Conservation (phyloP, 2,888 invertebrate species). For the Polydrusus pterygomalis region DNA sequence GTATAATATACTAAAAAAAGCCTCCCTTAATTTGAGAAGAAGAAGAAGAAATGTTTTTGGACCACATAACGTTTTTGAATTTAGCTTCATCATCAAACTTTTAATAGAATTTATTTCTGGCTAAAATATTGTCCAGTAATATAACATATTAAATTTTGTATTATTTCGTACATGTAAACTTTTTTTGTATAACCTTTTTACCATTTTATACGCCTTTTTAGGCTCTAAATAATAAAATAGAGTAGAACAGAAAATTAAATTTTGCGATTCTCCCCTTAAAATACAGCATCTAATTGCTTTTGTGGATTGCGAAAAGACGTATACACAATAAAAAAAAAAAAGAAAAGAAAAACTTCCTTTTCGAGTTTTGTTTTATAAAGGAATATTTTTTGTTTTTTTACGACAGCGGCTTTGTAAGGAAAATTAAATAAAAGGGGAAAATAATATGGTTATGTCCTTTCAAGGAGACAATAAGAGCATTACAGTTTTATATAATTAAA, state of each 20-base stretch:
- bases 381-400: slow-evolving; percentile 32
- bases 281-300: slow-evolving; percentile 45
- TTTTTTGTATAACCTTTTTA: no score
- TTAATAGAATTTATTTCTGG: no score
- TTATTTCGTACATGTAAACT: no score
- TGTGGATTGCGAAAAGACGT: slow-evolving; percentile 33
- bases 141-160: background rate
- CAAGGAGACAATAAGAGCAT: slow-evolving; percentile 35
- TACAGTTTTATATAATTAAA: slow-evolving; percentile 42
- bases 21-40: no score
- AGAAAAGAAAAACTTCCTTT: slow-evolving; percentile 36
- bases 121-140: no score
- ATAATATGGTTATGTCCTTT: slow-evolving; percentile 40
- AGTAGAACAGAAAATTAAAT: slow-evolving; percentile 30
- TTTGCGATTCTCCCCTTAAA: slow-evolving; percentile 30
- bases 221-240: slow-evolving; percentile 3
- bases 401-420: slow-evolving; percentile 33
- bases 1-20: no score
- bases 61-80: no score
- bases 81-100: no score
- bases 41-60: no score
- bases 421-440: slow-evolving; percentile 43
- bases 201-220: background rate
- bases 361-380: slow-evolving; percentile 39
- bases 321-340: slow-evolving; percentile 31